Percentiles rank a stretch among this genome's conserved stretches.
phyloP scores from a whole-genome alignment of 2,888 invertebrate genomes.

The Bellardia bayeri region DNA sequence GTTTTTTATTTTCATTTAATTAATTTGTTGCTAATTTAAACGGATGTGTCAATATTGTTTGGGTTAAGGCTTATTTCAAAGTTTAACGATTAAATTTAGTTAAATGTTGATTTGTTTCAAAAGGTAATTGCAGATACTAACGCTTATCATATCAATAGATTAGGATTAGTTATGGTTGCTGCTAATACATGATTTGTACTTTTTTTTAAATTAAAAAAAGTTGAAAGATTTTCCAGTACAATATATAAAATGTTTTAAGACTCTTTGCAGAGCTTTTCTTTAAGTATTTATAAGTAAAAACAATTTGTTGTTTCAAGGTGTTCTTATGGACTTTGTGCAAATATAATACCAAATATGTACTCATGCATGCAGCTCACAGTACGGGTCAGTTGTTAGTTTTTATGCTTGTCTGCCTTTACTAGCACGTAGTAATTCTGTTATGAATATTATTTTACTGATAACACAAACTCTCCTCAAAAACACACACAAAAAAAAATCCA shows the following conservation, averaged over 20 bases:
- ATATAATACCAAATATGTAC: neutral
- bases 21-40: slow-evolving; percentile 24
- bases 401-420: slow-evolving; percentile 54
- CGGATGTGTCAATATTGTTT: slow-evolving; percentile 22
- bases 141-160: too few relatives aligned
- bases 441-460: slow-evolving; percentile 69
- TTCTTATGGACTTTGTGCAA: neutral
- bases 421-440: slow-evolving; percentile 66
- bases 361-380: slow-evolving; percentile 19
- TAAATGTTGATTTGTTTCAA: neutral
- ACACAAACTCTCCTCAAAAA: slow-evolving; percentile 35
- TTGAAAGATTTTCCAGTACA: too few relatives aligned
- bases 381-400: slow-evolving; percentile 56
- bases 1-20: slow-evolving; percentile 1
- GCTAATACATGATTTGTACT: too few relatives aligned
- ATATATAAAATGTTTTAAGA: too few relatives aligned
- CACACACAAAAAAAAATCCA: slow-evolving; percentile 5
- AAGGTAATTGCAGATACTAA: neutral
- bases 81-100: neutral
- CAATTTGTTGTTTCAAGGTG: neutral
- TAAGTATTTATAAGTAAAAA: neutral
- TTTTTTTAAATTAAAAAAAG: too few relatives aligned
- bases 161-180: too few relatives aligned
- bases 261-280: too few relatives aligned
- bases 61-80: neutral